Evolutionary conservation across 2,888 invertebrate species (phyloP).

Genomic region (Tholera decimalis): DNA sequence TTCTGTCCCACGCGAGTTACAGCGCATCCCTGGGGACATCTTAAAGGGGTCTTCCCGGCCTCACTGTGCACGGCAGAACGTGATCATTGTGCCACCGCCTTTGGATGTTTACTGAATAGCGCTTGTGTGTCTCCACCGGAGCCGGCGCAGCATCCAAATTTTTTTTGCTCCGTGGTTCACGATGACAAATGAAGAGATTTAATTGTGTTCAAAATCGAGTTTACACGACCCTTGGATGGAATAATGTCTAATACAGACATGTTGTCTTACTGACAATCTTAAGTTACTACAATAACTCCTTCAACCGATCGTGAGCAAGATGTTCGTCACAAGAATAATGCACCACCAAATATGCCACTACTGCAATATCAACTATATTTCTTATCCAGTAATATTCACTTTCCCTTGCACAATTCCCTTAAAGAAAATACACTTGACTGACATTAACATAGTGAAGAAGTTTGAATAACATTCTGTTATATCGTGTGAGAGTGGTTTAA

Average conservation of each 20-base stretch:
- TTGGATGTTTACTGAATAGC: too few relatives aligned
- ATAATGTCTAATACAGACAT: not conserved
- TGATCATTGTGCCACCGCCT: too few relatives aligned
- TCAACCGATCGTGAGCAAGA: constrained; percentile 31
- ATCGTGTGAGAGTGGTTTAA: constrained; percentile 47
- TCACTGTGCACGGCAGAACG: too few relatives aligned
- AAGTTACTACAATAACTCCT: constrained; percentile 16
- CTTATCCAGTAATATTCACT: not conserved
- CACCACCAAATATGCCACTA: not conserved
- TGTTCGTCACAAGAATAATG: constrained; percentile 32
- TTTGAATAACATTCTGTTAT: constrained; percentile 25
- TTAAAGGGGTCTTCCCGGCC: too few relatives aligned
- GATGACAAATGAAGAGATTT: too few relatives aligned
- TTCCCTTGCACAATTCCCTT: constrained; percentile 6
- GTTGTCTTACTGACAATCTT: constrained; percentile 21
- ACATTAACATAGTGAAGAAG: constrained; percentile 43
- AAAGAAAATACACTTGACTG: constrained; percentile 30
- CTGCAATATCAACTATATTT: constrained; percentile 6
- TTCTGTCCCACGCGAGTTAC: too few relatives aligned
- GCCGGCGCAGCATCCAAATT: too few relatives aligned
- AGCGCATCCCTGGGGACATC: too few relatives aligned
- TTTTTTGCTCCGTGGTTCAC: too few relatives aligned
- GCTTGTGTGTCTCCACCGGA: too few relatives aligned
- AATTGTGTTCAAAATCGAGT: too few relatives aligned
- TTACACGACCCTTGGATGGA: too few relatives aligned